phyloP scores from a whole-genome alignment of 2,888 invertebrate genomes.

The Protodeltote pygarga region DNA sequence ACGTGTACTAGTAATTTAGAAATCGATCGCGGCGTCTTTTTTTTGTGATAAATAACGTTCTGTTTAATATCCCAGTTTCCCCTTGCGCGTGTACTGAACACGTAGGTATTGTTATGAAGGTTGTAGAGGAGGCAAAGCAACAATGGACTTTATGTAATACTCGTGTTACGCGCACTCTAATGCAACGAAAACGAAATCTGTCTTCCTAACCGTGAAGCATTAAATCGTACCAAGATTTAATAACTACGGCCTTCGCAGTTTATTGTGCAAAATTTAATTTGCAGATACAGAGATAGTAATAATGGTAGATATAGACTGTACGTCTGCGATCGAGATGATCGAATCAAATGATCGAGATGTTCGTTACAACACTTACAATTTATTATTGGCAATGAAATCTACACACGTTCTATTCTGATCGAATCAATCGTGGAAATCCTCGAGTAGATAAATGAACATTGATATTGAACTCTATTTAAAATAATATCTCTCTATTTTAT shows the following conservation, averaged over 20 bases:
- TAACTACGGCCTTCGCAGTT: conserved; percentile 52
- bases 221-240: conserved; percentile 64
- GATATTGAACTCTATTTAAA: no score
- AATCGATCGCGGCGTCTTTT: conserved; percentile 1
- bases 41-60: conserved; percentile 16
- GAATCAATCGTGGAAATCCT: conserved; percentile 9
- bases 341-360: conserved; percentile 1
- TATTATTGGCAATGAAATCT: conserved; percentile 20
- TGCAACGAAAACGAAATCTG: conserved; percentile 68
- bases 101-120: conserved; percentile 60
- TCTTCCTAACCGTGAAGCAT: conserved; percentile 66
- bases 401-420: conserved; percentile 1
- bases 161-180: conserved; percentile 58
- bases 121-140: conserved; percentile 56
- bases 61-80: conserved; percentile 44
- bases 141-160: conserved; percentile 73
- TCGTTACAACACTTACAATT: conserved; percentile 17
- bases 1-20: conserved; percentile 3
- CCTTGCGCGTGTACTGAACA: conserved; percentile 37
- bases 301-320: conserved; percentile 4
- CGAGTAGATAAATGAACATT: background rate
- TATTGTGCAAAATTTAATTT: conserved; percentile 53
- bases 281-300: conserved; percentile 18
- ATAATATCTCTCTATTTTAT: no score
- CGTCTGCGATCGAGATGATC: background rate